phyloP scores from a whole-genome alignment of 1,140 invertebrate species.

The Pogonomyrmex barbatus region DNA sequence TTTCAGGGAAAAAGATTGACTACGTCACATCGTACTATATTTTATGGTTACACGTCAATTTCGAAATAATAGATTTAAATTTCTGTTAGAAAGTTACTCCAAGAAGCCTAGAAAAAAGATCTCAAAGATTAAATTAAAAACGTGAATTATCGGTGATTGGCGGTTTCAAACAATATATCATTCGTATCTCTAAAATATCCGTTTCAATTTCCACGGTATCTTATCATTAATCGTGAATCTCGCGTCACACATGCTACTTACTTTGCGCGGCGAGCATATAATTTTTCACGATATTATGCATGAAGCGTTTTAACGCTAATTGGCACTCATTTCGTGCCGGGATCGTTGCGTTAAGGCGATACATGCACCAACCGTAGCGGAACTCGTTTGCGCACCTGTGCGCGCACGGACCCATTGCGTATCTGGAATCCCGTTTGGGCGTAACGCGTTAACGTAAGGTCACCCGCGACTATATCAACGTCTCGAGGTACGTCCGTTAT shows the following conservation, averaged over 20 bases:
- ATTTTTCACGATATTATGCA: slow-evolving; percentile 10
- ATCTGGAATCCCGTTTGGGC: slow-evolving; percentile 57
- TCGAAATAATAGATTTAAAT: not conserved
- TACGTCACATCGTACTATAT: not conserved
- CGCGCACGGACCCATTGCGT: slow-evolving; percentile 24
- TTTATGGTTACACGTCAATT: not conserved
- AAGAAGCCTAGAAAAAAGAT: not conserved
- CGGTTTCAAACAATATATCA: not conserved
- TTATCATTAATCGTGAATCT: not conserved
- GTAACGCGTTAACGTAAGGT: slow-evolving; percentile 61
- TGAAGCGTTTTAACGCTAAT: slow-evolving; percentile 38
- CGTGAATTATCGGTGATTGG: not conserved
- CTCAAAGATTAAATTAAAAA: not conserved
- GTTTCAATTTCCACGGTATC: not conserved
- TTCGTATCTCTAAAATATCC: not conserved
- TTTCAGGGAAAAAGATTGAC: not conserved
- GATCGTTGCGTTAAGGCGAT: not conserved
- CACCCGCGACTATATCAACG: slow-evolving; percentile 70
- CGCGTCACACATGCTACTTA: slow-evolving; percentile 1
- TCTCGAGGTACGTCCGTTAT: slow-evolving; percentile 73
- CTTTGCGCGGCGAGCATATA: slow-evolving; percentile 12
- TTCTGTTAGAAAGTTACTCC: slow-evolving; percentile 1
- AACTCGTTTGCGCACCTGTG: slow-evolving; percentile 51
- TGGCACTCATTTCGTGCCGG: slow-evolving; percentile 32
- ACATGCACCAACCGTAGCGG: not conserved